These are phyloP conservation scores for Oostethus manadensis DNA, from an alignment of 2,113 vertebrate species.

Conservation along the genomic window DNA sequence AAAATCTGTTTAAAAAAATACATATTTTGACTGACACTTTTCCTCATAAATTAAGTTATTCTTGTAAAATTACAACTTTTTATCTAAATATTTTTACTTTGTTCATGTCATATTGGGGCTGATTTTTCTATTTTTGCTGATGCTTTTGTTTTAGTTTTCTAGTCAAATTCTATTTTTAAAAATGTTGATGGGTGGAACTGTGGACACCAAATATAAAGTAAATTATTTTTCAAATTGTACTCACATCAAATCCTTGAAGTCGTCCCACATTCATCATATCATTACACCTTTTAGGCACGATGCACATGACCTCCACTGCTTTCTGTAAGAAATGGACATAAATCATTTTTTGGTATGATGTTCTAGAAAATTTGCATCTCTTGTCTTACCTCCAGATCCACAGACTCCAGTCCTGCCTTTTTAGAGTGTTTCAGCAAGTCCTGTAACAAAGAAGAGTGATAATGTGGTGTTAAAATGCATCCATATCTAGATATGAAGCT, in stretches of 20 bases:
- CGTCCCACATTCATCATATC: conserved; percentile 99
- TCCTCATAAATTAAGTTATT: too few relatives aligned
- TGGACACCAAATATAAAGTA: too few relatives aligned
- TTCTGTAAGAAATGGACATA: conserved; percentile 72
- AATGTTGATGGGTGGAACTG: too few relatives aligned
- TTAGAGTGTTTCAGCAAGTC: conserved; percentile 95
- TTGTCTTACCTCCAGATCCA: conserved; percentile 84
- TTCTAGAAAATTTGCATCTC: background rate
- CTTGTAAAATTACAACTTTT: too few relatives aligned
- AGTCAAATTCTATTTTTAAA: too few relatives aligned
- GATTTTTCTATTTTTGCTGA: too few relatives aligned
- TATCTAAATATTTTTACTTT: too few relatives aligned
- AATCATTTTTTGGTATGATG: background rate
- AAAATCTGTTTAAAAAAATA: too few relatives aligned
- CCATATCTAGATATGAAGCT: background rate
- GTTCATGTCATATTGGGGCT: too few relatives aligned
- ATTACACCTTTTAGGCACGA: conserved; percentile 95
- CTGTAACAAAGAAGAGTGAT: conserved; percentile 54
- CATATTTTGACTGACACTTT: too few relatives aligned
- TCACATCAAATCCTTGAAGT: conserved; percentile 98
- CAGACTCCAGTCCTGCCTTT: conserved; percentile 87
- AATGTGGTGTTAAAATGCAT: background rate
- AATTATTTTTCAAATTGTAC: background rate
- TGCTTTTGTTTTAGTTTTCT: too few relatives aligned
- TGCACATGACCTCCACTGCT: conserved; percentile 96